phyloP scores from a whole-genome alignment of 2,797 vertebrate species.

The Trematomus bernacchii region DNA sequence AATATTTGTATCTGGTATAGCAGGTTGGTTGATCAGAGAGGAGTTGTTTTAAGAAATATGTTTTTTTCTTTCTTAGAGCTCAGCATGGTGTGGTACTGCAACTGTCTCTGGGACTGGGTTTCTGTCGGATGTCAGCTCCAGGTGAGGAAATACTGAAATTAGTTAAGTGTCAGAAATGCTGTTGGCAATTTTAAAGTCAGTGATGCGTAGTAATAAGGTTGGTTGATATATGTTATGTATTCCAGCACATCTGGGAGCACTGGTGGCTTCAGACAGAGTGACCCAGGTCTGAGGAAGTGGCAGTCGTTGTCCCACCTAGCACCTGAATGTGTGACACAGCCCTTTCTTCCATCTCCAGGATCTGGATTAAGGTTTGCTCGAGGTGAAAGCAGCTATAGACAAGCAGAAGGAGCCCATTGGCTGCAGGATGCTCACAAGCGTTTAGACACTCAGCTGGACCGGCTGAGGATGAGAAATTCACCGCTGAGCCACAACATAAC shows the following conservation, averaged over 20 bases:
- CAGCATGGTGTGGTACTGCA: conserved; percentile 74
- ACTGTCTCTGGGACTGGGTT: conserved; percentile 68
- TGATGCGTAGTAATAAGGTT: background rate
- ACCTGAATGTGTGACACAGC: conserved; percentile 33
- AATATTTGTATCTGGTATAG: background rate
- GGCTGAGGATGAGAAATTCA: conserved; percentile 66
- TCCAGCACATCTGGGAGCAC: conserved; percentile 57
- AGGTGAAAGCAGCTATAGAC: conserved; percentile 65
- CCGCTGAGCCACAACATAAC: conserved; percentile 66
- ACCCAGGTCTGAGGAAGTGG: conserved; percentile 72
- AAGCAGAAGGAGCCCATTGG: conserved; percentile 54
- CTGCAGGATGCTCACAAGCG: conserved; percentile 65
- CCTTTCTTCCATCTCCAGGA: conserved; percentile 50
- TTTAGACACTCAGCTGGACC: conserved; percentile 69
- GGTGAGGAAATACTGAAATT: conserved; percentile 51
- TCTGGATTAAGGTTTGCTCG: conserved; percentile 55
- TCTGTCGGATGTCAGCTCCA: conserved; percentile 68
- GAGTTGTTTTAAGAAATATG: background rate
- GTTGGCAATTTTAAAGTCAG: background rate
- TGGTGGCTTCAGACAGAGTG: conserved; percentile 56
- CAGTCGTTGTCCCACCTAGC: conserved; percentile 77
- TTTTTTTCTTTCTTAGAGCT: conserved; percentile 64
- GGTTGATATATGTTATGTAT: conserved; percentile 11
- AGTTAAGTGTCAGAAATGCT: background rate
- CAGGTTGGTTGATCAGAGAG: background rate